Base-by-base conservation (phyloP, 2,888 invertebrate species). In the Hydroisotoma schaefferi region DNA sequence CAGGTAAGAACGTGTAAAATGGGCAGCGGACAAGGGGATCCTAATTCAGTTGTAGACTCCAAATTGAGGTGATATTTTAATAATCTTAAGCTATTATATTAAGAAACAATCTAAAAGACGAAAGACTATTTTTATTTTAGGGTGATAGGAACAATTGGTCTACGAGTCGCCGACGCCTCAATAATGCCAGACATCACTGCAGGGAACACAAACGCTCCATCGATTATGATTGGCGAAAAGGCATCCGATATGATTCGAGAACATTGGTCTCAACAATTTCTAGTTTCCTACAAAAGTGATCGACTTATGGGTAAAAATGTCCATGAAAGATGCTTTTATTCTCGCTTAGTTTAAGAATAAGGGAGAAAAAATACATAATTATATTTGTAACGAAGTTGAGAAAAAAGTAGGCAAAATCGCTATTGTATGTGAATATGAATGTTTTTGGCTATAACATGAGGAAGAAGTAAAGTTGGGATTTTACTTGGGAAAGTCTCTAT, bases 1-100 rank as follows among this genome's bases (percentile, higher is more conserved):
- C 25, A 52, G 52, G 82, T 82, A 61, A 81, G 82, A 1, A 85
- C 85, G 0, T 85, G 85, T 71, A 84, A 85, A 74, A 86, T 86
- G 86, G 86, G 71, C 0, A 60, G 51, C 33, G 46, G 40, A 1
- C 18, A 28, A 2, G 44, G 48, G 22, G 69, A 69, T n/a, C 61
- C 62, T 2, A 59, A 46, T 27, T 53, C 73, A 12, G 74, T 74
- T 0, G 63, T 73, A 4, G 70, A 73, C 46, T 59, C 71, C 1
- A 60, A 67, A 51, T 48, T 74, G n/a, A 61, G 71, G 71, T 71
- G 59, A 52, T 23, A 47, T 25, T 23, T 22, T 22, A 10, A 18
- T 27, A 27, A 49, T 27, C 28, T n/a, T 27, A 12, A 4, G 49
- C n/a, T 10, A 29, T 28, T 28, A 51, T n/a, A 8, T 33, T 33